phyloP scores from a whole-genome alignment of 2,113 vertebrate species.

The Perca flavescens region DNA sequence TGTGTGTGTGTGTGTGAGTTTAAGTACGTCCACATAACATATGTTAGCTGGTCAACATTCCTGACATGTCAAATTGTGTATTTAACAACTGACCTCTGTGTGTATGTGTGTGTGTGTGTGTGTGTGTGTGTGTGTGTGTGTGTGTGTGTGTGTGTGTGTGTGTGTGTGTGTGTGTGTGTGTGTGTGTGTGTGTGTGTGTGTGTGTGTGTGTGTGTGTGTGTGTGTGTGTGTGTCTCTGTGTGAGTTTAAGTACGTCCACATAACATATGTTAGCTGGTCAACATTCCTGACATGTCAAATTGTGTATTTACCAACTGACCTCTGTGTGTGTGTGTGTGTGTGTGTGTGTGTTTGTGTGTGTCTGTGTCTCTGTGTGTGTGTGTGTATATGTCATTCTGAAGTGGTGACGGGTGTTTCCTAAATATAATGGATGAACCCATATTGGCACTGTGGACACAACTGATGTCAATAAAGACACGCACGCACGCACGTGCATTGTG shows the following conservation, averaged over 20 bases:
- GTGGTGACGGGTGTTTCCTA: no score
- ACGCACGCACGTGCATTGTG: no score
- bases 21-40: not conserved
- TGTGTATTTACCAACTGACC: conserved; percentile 37
- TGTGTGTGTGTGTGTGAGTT: conserved; percentile 25
- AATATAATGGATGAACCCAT: no score
- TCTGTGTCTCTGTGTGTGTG: not conserved
- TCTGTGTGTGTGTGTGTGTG: conserved; percentile 14
- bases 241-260: not conserved
- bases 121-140: conserved; percentile 27
- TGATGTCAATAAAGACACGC: no score
- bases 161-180: conserved; percentile 26
- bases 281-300: conserved; percentile 43
- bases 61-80: conserved; percentile 39
- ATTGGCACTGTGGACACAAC: no score
- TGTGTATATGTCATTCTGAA: not conserved
- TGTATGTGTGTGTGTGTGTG: conserved; percentile 11
- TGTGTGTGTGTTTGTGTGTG: conserved; percentile 30
- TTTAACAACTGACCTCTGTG: conserved; percentile 30
- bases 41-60: conserved; percentile 34
- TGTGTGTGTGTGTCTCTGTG: not conserved
- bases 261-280: conserved; percentile 23
- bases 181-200: conserved; percentile 6
- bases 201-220: conserved; percentile 10
- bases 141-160: conserved; percentile 19